Percentiles rank a stretch among this genome's conserved stretches.
Evolutionary conservation across 2,888 invertebrate genomes (phyloP).

Genomic region (Spicauda simplicius): DNA sequence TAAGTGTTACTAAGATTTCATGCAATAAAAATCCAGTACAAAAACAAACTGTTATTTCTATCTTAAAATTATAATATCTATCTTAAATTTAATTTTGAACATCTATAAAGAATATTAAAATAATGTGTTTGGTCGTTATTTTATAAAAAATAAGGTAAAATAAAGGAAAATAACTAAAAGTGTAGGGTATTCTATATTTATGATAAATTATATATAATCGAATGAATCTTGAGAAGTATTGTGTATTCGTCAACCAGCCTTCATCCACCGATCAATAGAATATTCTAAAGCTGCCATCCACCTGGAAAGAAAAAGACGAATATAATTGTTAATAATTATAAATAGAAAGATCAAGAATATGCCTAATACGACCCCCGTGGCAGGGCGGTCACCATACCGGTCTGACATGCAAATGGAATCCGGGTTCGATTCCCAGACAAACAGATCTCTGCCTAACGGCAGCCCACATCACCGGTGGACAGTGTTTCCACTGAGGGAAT

Average conservation of each 20-base stretch:
- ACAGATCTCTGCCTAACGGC: too few relatives aligned
- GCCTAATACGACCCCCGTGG: too few relatives aligned
- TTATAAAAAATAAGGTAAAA: conserved; percentile 27
- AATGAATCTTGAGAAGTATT: conserved; percentile 61
- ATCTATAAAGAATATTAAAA: not conserved
- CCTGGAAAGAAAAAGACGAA: conserved; percentile 79
- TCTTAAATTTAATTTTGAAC: not conserved
- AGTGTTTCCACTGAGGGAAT: too few relatives aligned
- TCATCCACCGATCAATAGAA: conserved; percentile 97
- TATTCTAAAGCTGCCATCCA: conserved; percentile 97
- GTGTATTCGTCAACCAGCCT: conserved; percentile 86
- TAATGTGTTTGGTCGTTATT: not conserved
- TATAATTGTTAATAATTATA: not conserved
- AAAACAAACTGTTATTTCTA: too few relatives aligned
- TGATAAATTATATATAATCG: conserved; percentile 64
- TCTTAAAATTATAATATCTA: not conserved
- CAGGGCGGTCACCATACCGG: too few relatives aligned
- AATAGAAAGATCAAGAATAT: too few relatives aligned
- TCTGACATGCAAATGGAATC: too few relatives aligned
- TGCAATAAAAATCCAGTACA: too few relatives aligned
- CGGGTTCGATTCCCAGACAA: too few relatives aligned
- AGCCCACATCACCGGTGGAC: too few relatives aligned
- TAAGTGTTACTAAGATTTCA: too few relatives aligned
- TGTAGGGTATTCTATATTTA: conserved; percentile 41
- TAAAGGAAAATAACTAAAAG: conserved; percentile 42